phyloP scores from a whole-genome alignment of 2,113 vertebrate genomes.

The Solea solea region DNA sequence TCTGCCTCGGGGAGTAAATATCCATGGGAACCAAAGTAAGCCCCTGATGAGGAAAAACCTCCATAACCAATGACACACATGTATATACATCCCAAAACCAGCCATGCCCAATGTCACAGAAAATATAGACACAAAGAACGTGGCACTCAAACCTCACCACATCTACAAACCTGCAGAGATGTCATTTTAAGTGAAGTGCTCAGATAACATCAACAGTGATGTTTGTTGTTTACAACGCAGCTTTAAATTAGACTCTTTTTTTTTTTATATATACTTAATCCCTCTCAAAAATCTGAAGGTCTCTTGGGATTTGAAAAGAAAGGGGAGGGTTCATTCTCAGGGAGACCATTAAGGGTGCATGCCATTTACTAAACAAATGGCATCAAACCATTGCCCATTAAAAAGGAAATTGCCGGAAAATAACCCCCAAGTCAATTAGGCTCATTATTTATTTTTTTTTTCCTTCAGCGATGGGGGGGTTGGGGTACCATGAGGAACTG shows the following conservation, averaged over 20 bases:
- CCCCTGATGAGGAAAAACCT: constrained; percentile 59
- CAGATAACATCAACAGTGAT: no score
- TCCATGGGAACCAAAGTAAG: constrained; percentile 79
- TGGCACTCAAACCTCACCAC: no score
- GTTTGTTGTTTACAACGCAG: constrained; percentile 24
- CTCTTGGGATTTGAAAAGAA: constrained; percentile 39
- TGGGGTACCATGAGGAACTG: constrained; percentile 23
- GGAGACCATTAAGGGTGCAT: constrained; percentile 62
- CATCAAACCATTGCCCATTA: constrained; percentile 71
- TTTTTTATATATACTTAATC: constrained; percentile 6
- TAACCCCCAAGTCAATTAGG: constrained; percentile 73
- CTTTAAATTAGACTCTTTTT: constrained; percentile 41
- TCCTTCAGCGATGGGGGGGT: constrained; percentile 19
- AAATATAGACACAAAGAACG: background rate
- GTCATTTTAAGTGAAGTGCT: no score
- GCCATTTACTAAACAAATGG: constrained; percentile 74
- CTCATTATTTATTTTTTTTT: constrained; percentile 64
- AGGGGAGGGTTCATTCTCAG: constrained; percentile 37
- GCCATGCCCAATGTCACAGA: background rate
- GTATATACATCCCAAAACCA: background rate
- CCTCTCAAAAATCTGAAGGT: constrained; percentile 41
- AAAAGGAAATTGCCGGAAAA: constrained; percentile 77
- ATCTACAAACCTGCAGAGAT: no score
- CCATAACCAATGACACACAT: background rate
- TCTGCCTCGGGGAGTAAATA: constrained; percentile 68